Evolutionary conservation across 1,140 invertebrate genomes (phyloP), one percentile per base, ranked within the genome.

Genomic region (Phenacoccus solenopsis): DNA sequence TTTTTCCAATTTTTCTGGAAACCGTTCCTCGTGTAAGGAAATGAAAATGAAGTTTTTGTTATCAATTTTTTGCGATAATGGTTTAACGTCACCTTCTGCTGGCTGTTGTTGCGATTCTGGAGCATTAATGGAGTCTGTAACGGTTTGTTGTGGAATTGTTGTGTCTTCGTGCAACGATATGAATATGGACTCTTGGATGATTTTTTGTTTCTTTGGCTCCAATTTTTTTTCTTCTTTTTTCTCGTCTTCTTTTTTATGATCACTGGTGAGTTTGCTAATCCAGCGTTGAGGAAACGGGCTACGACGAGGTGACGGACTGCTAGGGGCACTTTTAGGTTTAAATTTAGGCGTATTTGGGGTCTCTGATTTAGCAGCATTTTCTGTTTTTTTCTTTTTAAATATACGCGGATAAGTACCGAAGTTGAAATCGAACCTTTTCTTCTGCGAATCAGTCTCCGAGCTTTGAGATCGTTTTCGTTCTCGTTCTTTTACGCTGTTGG

Each of bases 401-500:
- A 90, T 80, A 69, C 88, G 82, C 0, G 89, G 89, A 77, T 88
- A 89, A 0, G 89, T 90, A 72, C 84, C 84, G 71, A 88, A 87
- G 76, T 86, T 83, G 56, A 83, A 88, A 77, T 75, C 30, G 71
- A 72, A 73, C 68, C 28, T 75, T 74, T 73, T 76, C 73, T 70
- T 73, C 35, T 56, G 25, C 4, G 59, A 24, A 24, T 24, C 21
- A 76, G 71, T 87, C 83, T 76, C 87, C 85, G 67, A 86, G 79
- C 28, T 81, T 82, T 56, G 82, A 83, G 21, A 64, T 64, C 59
- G 59, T 64, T 25, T 64, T 38, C 68, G 68, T 35, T 59, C 38
- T 16, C 38, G 61, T 27, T 1, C 16, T 9, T 57, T 57, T 27
- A 28, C 22, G 28, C 22, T 56, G 69, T 35, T 49, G 13, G 30